Evolutionary conservation across 2,113 vertebrate species (phyloP).

Genomic region (Amazona guildingii): DNA sequence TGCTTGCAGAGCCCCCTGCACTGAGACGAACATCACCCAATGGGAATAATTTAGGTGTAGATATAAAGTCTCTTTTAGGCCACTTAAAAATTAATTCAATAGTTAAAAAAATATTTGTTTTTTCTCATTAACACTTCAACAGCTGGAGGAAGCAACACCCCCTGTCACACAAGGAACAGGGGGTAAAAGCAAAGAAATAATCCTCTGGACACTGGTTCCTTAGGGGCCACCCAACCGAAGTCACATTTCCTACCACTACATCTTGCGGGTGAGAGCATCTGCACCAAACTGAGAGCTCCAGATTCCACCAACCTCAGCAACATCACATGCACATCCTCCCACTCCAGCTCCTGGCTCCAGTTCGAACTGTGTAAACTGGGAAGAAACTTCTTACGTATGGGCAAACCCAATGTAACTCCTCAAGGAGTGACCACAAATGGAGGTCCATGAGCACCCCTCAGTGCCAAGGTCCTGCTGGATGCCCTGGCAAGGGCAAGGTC

Average conservation of each 20-base stretch:
- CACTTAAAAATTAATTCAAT: conserved; percentile 38
- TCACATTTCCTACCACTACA: background rate
- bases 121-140: background rate
- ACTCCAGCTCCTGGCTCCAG: background rate
- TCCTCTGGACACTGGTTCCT: background rate
- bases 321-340: background rate
- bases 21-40: accelerated
- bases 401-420: background rate
- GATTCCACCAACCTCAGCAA: background rate
- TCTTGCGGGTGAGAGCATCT: background rate
- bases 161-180: background rate
- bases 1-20: accelerated
- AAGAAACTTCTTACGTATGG: background rate
- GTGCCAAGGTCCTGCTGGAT: accelerated
- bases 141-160: conserved; percentile 2
- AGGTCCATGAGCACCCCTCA: background rate
- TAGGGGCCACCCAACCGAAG: background rate
- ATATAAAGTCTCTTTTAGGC: conserved; percentile 31
- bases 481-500: background rate
- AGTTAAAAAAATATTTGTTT: conserved; percentile 49
- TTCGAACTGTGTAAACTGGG: background rate
- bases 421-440: background rate
- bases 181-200: background rate
- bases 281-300: background rate
- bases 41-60: background rate